These are phyloP conservation scores for Philaethria dido DNA, from an alignment of 2,888 invertebrate species.

Conservation along the genomic window DNA sequence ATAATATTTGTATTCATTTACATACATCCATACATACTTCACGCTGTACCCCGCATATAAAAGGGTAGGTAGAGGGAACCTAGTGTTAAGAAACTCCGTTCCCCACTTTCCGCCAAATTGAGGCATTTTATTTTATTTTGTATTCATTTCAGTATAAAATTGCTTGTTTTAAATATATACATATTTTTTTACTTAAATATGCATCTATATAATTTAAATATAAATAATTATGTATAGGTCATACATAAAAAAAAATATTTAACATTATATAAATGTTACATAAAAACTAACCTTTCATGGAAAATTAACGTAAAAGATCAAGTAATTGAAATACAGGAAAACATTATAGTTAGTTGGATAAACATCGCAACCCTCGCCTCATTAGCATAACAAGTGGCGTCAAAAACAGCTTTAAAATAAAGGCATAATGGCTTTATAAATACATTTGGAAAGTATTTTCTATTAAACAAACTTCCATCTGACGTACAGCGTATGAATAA, in stretches of 20 bases:
- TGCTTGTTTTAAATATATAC: no score
- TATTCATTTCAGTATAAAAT: no score
- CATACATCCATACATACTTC: background rate
- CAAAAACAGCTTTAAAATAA: conserved; percentile 75
- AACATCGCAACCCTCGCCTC: conserved; percentile 57
- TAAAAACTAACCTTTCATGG: background rate
- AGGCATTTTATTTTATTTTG: no score
- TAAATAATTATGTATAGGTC: no score
- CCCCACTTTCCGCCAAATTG: no score
- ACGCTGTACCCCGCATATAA: no score
- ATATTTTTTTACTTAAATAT: no score
- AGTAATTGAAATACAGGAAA: conserved; percentile 50
- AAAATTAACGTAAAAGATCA: conserved; percentile 25
- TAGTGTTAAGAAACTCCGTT: no score
- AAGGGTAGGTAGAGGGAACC: no score
- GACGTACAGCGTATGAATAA: conserved; percentile 85
- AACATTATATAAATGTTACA: no score
- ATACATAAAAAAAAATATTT: no score
- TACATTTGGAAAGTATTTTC: conserved; percentile 80
- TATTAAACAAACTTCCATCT: conserved; percentile 82
- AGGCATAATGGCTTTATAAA: conserved; percentile 81
- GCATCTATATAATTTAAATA: no score
- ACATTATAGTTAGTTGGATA: conserved; percentile 61
- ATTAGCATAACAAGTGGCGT: conserved; percentile 76
- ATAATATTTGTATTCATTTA: background rate